Evolutionary conservation across 2,113 vertebrate species (phyloP).

Genomic region (Protomyctophum bolini): DNA sequence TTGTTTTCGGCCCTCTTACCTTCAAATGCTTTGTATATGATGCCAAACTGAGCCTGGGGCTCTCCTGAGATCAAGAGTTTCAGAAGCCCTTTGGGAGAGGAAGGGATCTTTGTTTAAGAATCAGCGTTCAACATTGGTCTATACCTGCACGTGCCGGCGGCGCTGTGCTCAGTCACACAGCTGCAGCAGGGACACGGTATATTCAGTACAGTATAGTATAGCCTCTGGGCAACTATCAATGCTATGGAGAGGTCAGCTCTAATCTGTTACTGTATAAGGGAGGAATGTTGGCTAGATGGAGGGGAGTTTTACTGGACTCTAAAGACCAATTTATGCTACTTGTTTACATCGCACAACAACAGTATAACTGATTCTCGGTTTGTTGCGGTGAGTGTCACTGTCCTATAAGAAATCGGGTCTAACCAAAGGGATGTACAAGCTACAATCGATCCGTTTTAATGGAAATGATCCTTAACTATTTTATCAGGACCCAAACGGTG

Average conservation of each 20-base stretch:
- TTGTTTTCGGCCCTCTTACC: constrained; percentile 80
- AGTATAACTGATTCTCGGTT: too few relatives aligned
- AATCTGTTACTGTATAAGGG: neutral
- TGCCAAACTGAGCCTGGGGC: constrained; percentile 82
- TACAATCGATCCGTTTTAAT: constrained; percentile 39
- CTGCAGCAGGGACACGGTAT: constrained; percentile 11
- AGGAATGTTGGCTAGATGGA: constrained; percentile 4
- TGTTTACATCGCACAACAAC: too few relatives aligned
- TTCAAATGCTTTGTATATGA: constrained; percentile 84
- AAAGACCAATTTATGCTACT: neutral
- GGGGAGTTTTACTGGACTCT: constrained; percentile 32
- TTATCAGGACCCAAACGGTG: constrained; percentile 23
- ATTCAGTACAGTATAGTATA: too few relatives aligned
- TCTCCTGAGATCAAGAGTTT: constrained; percentile 85
- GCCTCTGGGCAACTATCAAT: constrained; percentile 25
- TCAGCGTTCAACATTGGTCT: constrained; percentile 12
- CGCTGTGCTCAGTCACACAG: constrained; percentile 24
- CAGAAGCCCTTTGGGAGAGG: constrained; percentile 78
- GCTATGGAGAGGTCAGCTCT: constrained; percentile 27
- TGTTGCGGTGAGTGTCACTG: too few relatives aligned
- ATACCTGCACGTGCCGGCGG: constrained; percentile 12
- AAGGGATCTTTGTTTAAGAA: constrained; percentile 62
- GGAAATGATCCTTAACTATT: constrained; percentile 35
- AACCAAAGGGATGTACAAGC: neutral
- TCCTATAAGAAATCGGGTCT: neutral